Conservation (phyloP, 2,113 vertebrate genomes). For the Dipodomys merriami region DNA sequence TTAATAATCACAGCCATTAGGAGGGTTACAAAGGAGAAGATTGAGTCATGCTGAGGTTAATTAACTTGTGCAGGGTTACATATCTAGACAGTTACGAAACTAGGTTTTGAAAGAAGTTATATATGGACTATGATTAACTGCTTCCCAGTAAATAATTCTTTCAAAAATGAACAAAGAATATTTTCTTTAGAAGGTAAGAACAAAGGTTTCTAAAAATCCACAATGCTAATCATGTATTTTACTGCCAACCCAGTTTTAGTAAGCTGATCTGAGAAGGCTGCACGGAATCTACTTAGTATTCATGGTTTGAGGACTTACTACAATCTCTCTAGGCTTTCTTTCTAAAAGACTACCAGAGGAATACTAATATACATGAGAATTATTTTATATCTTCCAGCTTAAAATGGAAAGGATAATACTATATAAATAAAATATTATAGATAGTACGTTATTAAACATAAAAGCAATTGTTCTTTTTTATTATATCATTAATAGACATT, state of each 20-base stretch:
- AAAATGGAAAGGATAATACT: constrained; percentile 77
- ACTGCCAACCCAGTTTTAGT: constrained; percentile 32
- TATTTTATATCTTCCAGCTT: constrained; percentile 72
- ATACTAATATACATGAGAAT: constrained; percentile 70
- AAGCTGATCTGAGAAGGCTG: not conserved
- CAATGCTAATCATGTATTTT: constrained; percentile 42
- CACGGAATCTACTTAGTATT: constrained; percentile 55
- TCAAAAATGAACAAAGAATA: not conserved
- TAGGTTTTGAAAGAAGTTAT: not conserved
- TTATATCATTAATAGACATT: constrained; percentile 76
- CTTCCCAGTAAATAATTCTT: not conserved
- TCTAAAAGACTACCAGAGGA: constrained; percentile 70
- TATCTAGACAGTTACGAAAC: not conserved
- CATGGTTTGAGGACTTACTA: constrained; percentile 54
- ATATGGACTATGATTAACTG: not conserved
- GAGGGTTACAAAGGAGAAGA: not conserved
- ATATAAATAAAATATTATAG: constrained; percentile 81
- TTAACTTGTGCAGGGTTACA: not conserved
- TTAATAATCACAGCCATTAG: not conserved
- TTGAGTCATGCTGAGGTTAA: not conserved
- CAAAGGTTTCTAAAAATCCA: constrained; percentile 36
- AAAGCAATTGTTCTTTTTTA: constrained; percentile 80
- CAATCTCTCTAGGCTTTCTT: constrained; percentile 60
- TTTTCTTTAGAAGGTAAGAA: not conserved
- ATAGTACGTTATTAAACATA: constrained; percentile 77